These are phyloP conservation scores for Panulirus ornatus DNA, from an alignment of 1,140 invertebrate species.

Conservation along the genomic window DNA sequence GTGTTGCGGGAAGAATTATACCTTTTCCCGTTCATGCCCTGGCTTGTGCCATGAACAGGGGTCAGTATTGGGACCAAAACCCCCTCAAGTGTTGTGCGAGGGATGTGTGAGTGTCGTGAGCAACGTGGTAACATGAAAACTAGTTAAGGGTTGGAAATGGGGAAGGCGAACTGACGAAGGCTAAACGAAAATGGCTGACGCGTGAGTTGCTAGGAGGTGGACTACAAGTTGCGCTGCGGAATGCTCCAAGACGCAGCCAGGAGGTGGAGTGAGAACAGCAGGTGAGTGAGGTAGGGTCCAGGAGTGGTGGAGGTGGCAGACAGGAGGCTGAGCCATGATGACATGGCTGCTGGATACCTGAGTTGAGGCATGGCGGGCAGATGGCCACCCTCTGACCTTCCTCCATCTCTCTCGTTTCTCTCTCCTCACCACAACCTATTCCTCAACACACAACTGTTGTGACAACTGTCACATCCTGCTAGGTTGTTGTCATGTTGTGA, in stretches of 20 bases:
- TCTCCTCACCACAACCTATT: no score
- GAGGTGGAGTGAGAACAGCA: slow-evolving; percentile 69
- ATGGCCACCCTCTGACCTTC: not conserved
- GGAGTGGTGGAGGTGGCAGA: not conserved
- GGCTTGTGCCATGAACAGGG: slow-evolving; percentile 59
- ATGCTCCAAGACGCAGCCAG: slow-evolving; percentile 67
- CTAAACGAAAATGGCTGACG: slow-evolving; percentile 65
- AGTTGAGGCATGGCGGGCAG: not conserved
- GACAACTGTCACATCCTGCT: not conserved
- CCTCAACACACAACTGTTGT: no score
- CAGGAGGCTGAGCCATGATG: not conserved
- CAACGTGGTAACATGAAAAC: slow-evolving; percentile 54
- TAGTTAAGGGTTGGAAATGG: slow-evolving; percentile 44
- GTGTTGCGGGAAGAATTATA: slow-evolving; percentile 20
- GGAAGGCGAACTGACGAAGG: slow-evolving; percentile 48
- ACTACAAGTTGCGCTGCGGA: slow-evolving; percentile 47
- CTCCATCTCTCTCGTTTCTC: not conserved
- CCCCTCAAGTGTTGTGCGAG: slow-evolving; percentile 37
- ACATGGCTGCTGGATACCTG: not conserved
- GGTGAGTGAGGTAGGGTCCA: slow-evolving; percentile 21
- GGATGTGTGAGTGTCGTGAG: slow-evolving; percentile 56
- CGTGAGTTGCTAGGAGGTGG: not conserved
- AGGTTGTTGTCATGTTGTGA: not conserved
- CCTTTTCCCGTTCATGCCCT: slow-evolving; percentile 17
- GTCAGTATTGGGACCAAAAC: slow-evolving; percentile 42